Conservation (phyloP, 2,797 vertebrate species). For the Corythornis leucogaster region DNA sequence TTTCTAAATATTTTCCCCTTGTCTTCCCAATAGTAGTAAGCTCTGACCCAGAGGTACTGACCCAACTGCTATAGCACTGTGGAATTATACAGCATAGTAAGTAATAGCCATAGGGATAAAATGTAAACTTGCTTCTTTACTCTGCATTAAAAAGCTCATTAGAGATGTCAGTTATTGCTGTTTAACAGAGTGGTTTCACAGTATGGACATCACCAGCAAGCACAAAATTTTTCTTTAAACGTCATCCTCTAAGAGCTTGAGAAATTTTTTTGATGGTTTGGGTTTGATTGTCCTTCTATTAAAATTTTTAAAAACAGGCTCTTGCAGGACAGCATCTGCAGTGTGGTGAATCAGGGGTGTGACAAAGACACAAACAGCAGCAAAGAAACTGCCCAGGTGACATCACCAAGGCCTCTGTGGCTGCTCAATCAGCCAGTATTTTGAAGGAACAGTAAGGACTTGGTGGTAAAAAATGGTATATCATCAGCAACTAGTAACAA, state of each 20-base stretch:
- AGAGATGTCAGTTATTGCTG: background rate
- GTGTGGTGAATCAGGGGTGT: background rate
- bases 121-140: background rate
- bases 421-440: background rate
- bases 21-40: background rate
- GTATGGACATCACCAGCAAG: background rate
- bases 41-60: background rate
- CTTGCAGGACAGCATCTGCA: background rate
- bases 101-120: background rate
- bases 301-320: background rate
- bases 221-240: background rate
- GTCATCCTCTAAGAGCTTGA: background rate
- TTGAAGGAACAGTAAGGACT: background rate
- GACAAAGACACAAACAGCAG: background rate
- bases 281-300: background rate
- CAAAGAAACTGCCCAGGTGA: background rate
- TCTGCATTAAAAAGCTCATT: background rate
- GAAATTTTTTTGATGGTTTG: background rate
- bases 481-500: background rate
- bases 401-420: background rate
- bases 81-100: background rate
- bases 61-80: background rate
- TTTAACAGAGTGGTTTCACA: background rate
- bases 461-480: background rate
- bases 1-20: background rate